A percentile compares a stretch with the other conserved stretches of the same genome.
These are phyloP conservation scores for Noctua fimbriata DNA, from an alignment of 2,888 invertebrate genomes.

Conservation along the genomic window DNA sequence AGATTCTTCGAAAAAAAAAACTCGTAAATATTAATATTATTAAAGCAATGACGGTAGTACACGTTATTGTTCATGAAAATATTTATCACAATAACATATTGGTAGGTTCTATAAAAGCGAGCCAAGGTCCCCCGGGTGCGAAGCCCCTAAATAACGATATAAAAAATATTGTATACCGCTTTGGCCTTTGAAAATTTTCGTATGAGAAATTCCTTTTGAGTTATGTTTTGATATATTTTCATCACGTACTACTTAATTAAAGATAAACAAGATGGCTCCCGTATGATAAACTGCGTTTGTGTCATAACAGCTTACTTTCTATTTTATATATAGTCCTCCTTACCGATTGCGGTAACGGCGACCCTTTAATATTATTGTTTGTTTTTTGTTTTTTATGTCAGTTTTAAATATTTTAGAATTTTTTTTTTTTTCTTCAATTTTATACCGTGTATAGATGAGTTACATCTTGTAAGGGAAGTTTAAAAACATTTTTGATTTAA, in stretches of 20 bases:
- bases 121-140: not conserved
- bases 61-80: not conserved
- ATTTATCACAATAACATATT: slow-evolving; percentile 19
- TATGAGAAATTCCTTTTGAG: slow-evolving; percentile 17
- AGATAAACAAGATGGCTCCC: slow-evolving; percentile 16
- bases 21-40: not conserved
- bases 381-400: too few species aligned
- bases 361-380: too few species aligned
- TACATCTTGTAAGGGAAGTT: not conserved
- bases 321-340: too few species aligned
- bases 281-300: not conserved
- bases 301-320: not conserved
- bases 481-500: not conserved
- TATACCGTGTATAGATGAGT: not conserved
- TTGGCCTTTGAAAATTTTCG: slow-evolving; percentile 5
- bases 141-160: slow-evolving; percentile 15
- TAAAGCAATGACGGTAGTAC: not conserved
- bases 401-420: too few species aligned
- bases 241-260: slow-evolving; percentile 26
- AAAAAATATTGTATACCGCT: slow-evolving; percentile 14
- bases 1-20: not conserved
- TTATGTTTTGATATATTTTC: slow-evolving; percentile 26
- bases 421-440: too few species aligned
- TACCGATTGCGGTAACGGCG: too few species aligned
- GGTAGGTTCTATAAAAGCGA: not conserved